These are phyloP conservation scores for Coranthus polyacanthus DNA, from an alignment of 2,797 vertebrate genomes.

Conservation along the genomic window DNA sequence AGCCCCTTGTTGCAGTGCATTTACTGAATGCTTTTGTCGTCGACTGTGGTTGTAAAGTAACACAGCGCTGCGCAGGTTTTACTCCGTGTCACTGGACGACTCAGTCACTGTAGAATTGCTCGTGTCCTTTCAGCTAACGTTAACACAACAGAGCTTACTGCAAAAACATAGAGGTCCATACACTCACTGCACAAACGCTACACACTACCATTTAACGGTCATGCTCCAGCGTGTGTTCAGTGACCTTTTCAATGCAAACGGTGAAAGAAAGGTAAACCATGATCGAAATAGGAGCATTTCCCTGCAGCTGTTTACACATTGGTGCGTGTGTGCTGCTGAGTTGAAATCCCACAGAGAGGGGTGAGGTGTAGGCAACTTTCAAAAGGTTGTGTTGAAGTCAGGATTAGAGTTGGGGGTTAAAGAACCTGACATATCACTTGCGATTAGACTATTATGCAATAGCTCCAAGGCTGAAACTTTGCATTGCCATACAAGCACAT, in stretches of 20 bases:
- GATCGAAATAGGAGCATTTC: conserved; percentile 2
- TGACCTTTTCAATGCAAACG: conserved; percentile 64
- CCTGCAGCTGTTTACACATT: conserved; percentile 12
- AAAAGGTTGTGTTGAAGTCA: background rate
- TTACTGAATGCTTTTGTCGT: background rate
- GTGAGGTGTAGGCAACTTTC: too few relatives aligned
- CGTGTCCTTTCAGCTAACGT: conserved; percentile 11
- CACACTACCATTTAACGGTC: conserved; percentile 24
- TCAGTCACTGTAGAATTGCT: conserved; percentile 9
- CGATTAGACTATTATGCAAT: conserved; percentile 10
- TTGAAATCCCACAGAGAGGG: background rate
- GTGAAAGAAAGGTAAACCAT: conserved; percentile 15
- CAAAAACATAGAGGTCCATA: background rate
- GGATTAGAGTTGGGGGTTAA: background rate
- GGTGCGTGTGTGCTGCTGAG: background rate
- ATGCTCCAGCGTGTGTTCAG: conserved; percentile 27
- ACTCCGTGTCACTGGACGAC: background rate
- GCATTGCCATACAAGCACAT: conserved; percentile 9
- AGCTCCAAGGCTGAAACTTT: conserved; percentile 8
- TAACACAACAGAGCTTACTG: background rate
- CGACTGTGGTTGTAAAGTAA: background rate
- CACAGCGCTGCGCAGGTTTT: too few relatives aligned
- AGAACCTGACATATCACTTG: background rate
- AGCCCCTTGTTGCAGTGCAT: background rate
- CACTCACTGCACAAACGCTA: conserved; percentile 14